phyloP scores from a whole-genome alignment of 1,140 invertebrate genomes.

The Eueides isabella region DNA sequence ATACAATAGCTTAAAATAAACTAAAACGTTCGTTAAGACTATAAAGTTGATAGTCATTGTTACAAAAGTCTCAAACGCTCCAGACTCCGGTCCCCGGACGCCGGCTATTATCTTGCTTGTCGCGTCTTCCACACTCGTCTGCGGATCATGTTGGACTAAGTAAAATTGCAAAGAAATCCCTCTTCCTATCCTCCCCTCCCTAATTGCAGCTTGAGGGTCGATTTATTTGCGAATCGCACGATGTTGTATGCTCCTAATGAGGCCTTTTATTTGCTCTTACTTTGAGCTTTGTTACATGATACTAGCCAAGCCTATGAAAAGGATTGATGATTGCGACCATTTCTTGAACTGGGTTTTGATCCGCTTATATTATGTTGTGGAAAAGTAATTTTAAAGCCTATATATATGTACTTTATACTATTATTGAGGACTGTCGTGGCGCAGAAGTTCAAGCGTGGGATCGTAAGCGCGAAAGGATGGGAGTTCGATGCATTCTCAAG shows the following conservation, averaged over 20 bases:
- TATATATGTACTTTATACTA: too few relatives aligned
- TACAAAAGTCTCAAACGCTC: neutral
- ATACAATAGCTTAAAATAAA: neutral
- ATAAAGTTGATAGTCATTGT: neutral
- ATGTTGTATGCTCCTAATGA: constrained; percentile 51
- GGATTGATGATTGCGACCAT: constrained; percentile 26
- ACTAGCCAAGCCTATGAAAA: constrained; percentile 19
- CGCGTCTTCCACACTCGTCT: constrained; percentile 61
- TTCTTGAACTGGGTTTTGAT: constrained; percentile 12
- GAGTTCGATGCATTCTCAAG: too few relatives aligned
- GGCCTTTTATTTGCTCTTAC: constrained; percentile 39
- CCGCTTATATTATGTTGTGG: neutral
- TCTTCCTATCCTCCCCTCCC: constrained; percentile 45
- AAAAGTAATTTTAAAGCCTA: neutral
- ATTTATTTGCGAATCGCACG: constrained; percentile 70
- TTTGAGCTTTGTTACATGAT: constrained; percentile 36
- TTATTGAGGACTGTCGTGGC: too few relatives aligned
- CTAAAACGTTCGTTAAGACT: neutral
- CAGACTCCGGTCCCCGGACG: constrained; percentile 21
- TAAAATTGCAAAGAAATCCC: constrained; percentile 74
- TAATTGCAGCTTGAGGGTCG: constrained; percentile 69
- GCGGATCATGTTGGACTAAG: constrained; percentile 73
- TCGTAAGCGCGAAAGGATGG: too few relatives aligned
- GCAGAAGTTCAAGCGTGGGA: too few relatives aligned
- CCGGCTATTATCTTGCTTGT: constrained; percentile 48